Base-by-base conservation (phyloP, 2,113 vertebrate species). In the Proteles cristata region DNA sequence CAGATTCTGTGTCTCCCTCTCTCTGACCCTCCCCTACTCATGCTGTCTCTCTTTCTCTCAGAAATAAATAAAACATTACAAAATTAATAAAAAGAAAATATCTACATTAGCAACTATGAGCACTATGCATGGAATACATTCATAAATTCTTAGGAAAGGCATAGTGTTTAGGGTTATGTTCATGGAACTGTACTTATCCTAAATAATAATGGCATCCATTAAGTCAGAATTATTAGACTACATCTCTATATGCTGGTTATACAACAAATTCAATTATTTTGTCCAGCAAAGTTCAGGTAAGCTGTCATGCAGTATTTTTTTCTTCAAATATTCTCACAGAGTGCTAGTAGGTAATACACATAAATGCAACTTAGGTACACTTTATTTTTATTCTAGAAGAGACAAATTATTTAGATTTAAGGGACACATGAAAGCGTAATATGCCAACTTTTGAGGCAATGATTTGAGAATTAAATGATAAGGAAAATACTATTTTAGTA, bases 121-220 rank as follows among this genome's bases (percentile, higher is more conserved):
- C 26, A 31, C 21, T 80, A 71, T 48, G 5, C 9, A 66, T 84
- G 17, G 69, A 69, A 81, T 92, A 12, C 19, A 90, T 33, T 96
- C 25, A 61, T 53, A 88, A 94, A 81, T 95, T 93, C 73, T 71
- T 91, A 84, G 71, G 26, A 89, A 63, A 93, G 19, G 0, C 14
- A 73, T 91, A 33, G 11, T 76, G 1, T 81, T 76, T 84, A 84
- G 5, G 17, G 53, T 84, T 92, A 84, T 50, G 7, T 58, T 88
- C n/a, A 88, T 58, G 35, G 45, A 82, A 74, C 53, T 88, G 11
- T 79, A 90, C 33, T 90, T 90, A 63, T 68, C 5, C 10, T 82
- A 94, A 92, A 90, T 89, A 93, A 93, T 71, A 97, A 90, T 65
- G 48, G 65, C 12, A 73, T 21, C 23, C 7, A 90, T 45, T 76